Conservation (phyloP, 2,113 vertebrate species). For the Opisthocomus hoazin region DNA sequence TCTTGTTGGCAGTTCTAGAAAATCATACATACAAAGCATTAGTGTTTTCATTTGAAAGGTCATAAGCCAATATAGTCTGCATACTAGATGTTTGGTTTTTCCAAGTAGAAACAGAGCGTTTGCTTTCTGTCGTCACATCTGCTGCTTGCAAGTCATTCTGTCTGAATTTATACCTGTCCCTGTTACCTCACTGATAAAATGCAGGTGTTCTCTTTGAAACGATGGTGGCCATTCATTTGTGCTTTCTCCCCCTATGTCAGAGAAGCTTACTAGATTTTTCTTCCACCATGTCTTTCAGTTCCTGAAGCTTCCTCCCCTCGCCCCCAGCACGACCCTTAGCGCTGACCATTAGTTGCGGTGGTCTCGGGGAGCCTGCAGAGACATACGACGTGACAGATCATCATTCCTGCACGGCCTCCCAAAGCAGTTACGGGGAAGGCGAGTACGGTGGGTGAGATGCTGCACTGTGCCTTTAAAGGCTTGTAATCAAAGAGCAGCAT, state of each 20-base stretch:
- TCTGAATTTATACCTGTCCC: background rate
- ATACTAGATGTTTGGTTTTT: background rate
- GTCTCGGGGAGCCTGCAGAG: background rate
- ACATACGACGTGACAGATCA: background rate
- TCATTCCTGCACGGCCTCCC: background rate
- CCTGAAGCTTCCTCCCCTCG: too few relatives aligned
- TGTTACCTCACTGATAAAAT: background rate
- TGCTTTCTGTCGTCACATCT: background rate
- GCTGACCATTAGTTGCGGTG: background rate
- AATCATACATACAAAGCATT: background rate
- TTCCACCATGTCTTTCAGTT: background rate
- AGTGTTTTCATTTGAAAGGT: constrained; percentile 6
- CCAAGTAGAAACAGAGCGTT: background rate
- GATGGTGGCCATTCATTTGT: background rate
- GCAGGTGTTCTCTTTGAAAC: background rate
- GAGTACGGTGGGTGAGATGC: background rate
- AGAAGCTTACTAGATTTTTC: background rate
- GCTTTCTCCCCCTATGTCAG: background rate
- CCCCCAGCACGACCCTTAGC: too few relatives aligned
- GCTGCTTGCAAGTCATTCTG: background rate
- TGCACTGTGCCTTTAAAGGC: constrained; percentile 12
- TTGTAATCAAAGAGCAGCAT: background rate
- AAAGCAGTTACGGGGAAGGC: background rate
- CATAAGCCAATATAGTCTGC: background rate
- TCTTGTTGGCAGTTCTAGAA: background rate